Percentiles rank a stretch among this genome's conserved stretches.
Conservation (phyloP, 2,797 vertebrate species). For the Myioborus melanocephalus region DNA sequence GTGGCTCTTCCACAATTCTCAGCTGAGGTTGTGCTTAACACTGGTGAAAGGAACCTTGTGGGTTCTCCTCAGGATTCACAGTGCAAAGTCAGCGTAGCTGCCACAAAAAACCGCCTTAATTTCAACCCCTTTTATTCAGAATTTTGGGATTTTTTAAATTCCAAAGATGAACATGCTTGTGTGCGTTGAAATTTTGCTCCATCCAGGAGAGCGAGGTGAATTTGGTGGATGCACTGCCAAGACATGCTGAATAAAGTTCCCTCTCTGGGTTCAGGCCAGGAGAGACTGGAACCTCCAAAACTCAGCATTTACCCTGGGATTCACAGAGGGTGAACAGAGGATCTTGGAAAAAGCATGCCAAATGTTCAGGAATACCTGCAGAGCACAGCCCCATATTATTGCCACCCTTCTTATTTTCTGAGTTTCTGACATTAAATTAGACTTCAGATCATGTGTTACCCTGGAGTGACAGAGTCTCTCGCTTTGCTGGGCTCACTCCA, state of each 20-base stretch:
- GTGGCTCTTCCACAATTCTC: background rate
- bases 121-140: background rate
- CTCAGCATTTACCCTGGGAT: background rate
- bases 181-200: fast-evolving
- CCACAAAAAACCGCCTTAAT: background rate
- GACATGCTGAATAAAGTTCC: background rate
- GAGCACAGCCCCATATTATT: background rate
- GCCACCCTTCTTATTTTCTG: background rate
- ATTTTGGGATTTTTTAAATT: background rate
- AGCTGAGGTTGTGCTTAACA: background rate
- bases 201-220: background rate
- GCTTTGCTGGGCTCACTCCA: background rate
- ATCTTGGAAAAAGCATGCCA: background rate
- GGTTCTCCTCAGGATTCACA: background rate
- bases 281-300: background rate
- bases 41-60: background rate
- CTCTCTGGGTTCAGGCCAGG: background rate
- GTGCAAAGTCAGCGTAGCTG: background rate
- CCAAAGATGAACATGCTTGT: fast-evolving
- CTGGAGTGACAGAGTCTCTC: background rate
- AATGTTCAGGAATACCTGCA: background rate
- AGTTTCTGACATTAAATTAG: background rate
- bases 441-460: background rate
- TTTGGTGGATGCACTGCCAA: background rate
- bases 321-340: background rate